Evolutionary conservation across 92 coral and sea anemone genomes (phyloP), one percentile per base, ranked within the genome.

Genomic region (Porites rus): DNA sequence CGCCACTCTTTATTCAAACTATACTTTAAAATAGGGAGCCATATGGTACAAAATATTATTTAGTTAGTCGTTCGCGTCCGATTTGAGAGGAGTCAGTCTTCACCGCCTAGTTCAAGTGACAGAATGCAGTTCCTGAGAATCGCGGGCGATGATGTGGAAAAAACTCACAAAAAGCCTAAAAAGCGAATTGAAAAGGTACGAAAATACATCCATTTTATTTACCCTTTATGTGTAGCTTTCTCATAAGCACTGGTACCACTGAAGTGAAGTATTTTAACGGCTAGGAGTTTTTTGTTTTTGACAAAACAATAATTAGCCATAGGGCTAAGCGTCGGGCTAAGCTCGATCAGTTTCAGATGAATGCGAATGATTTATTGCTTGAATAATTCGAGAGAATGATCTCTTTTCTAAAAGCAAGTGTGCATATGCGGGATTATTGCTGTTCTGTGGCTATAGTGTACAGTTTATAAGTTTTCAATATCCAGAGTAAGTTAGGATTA

Each of bases 71-170:
- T 31, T 43, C 67, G 28, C 65, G 7, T 61, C 74, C 67, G 58
- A 62, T 12, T 38, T 38, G 65, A 25, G 65, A 3, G 24, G n/a
- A 2, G 43, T 24, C 13, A 2, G 61, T 56, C 16, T 56, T 10
- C 11, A 56, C 11, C 13, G 0, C 61, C 11, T 13, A 7, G 1
- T 38, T 17, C 21, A 10, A 20, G 4, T 16, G 13, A 19, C 59
- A 83, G 20, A 24, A 83, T 83, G 87, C 87, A 83, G 80, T 83
- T 83, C 80, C 13, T 83, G 52, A 81, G 86, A 69, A 83, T 83
- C 12, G 87, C 80, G n/a, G 73, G 87, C 51, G 87, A 82, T 83
- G 80, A 83, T 73, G 72, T 53, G 80, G 63, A 64, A 24, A 69
- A 71, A 20, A 28, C 46, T 19, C 56, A 53, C 51, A 73, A 83